Evolutionary conservation across 2,888 invertebrate genomes (phyloP).

Genomic region (Polymixis flavicincta): DNA sequence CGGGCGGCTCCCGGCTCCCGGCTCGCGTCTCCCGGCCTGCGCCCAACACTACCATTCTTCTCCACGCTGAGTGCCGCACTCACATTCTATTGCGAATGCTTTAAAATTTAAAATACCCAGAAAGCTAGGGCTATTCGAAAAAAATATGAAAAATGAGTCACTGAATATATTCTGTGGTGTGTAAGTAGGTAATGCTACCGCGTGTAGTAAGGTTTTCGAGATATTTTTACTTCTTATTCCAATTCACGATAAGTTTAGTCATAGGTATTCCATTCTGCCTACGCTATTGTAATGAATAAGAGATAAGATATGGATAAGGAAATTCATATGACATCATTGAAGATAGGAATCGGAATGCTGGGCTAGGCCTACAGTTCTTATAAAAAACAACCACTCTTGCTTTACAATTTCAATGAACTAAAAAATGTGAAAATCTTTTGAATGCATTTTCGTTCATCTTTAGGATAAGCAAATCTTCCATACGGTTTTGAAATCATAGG

Average conservation of each 20-base stretch:
- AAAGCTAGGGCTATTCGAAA: constrained; percentile 38
- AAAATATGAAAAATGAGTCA: constrained; percentile 42
- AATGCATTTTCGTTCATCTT: background rate
- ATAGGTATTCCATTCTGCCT: constrained; percentile 36
- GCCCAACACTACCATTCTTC: constrained; percentile 39
- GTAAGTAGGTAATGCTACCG: constrained; percentile 38
- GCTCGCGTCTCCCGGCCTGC: constrained; percentile 13
- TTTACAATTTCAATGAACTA: constrained; percentile 6
- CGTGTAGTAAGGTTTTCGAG: constrained; percentile 15
- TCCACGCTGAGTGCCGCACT: constrained; percentile 54
- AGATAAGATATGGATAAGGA: constrained; percentile 31
- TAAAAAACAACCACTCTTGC: background rate
- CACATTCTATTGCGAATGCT: constrained; percentile 60
- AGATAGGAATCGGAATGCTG: constrained; percentile 29
- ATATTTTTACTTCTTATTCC: constrained; percentile 35
- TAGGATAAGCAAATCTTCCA: background rate
- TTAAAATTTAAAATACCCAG: constrained; percentile 64
- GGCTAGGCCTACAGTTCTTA: background rate
- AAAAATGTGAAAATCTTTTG: background rate
- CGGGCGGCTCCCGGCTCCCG: constrained; percentile 19
- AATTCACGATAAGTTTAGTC: constrained; percentile 35
- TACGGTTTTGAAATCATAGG: background rate
- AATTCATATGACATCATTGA: constrained; percentile 26
- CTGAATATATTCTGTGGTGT: constrained; percentile 49
- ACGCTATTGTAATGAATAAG: constrained; percentile 42